These are phyloP conservation scores for Mus spretus DNA, from an alignment of 2,797 vertebrate species.

Conservation along the genomic window DNA sequence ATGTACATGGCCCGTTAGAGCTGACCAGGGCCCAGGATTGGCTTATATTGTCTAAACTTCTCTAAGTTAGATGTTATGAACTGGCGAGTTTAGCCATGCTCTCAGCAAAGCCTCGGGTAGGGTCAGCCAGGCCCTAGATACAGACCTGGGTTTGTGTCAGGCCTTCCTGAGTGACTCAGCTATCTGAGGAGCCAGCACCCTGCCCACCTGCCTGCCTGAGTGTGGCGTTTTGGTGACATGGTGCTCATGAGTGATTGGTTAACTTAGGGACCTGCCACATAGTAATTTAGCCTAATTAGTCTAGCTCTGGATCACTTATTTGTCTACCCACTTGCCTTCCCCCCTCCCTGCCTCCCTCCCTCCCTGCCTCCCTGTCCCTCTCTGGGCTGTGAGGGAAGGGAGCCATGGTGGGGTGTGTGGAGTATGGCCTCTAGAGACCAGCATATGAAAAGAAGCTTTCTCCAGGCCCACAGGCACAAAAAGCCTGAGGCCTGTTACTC, in stretches of 20 bases:
- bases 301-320: background rate
- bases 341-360: background rate
- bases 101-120: background rate
- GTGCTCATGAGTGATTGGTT: background rate
- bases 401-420: too few relatives aligned
- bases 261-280: background rate
- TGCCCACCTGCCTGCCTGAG: background rate
- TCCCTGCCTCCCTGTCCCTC: background rate
- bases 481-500: background rate
- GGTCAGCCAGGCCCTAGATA: background rate
- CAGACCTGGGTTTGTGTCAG: background rate
- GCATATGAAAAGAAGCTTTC: background rate
- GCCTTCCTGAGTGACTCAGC: background rate
- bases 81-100: background rate
- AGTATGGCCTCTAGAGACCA: background rate
- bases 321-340: background rate
- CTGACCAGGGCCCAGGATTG: background rate
- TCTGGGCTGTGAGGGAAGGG: background rate
- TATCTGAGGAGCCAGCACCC: background rate
- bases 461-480: background rate
- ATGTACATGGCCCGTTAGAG: background rate
- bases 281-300: background rate
- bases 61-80: background rate
- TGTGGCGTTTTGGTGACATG: background rate
- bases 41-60: background rate